Evolutionary conservation across 1,140 invertebrate species (phyloP), one percentile per base, ranked within the genome.

Genomic region (Conus betulinus): DNA sequence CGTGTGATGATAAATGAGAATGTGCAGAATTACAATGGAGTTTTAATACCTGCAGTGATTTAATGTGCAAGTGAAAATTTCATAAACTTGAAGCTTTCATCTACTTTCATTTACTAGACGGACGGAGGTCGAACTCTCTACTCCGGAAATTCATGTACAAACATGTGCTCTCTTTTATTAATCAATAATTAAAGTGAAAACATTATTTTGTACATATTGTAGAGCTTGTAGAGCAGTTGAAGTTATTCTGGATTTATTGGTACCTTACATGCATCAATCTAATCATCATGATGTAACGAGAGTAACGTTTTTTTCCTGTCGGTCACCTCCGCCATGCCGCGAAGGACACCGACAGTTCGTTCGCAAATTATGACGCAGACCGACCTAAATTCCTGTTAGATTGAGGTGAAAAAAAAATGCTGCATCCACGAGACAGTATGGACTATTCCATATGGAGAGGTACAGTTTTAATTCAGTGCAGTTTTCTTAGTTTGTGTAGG

Each of bases 231-330:
- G 6, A 20, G 13, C 15, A 81, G 15, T 53, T 15, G 39, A 53
- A 81, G 20, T 8, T 53, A 51, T 51, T 15, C 51, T 53, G 79
- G 95, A 95, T 93, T 95, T 94, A 91, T 92, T 97, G 96, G 98
- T 98, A 96, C 96, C 97, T 97, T 89, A 96, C 98, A 93, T 97
- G 98, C 96, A 97, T 97, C 91, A 97, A 98, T 95, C 96, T 96
- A 91, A 97, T 98, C 95, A 97, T 97, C 96, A 97, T 63, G 55
- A 13, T 84, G 27, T 27, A 13, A 63, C 82, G 82, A 67, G 82
- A 63, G 55, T n/a, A 84, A 39, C 51, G 15, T 67, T 74, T 85
- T 85, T 87, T 78, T 25, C 53, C 63, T 71, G 63, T 84, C 90
- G 88, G 90, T 89, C 90, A 90, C 88, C 86, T 90, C 87, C 82